phyloP scores from a whole-genome alignment of 2,797 vertebrate species.

The Megaceryle alcyon region DNA sequence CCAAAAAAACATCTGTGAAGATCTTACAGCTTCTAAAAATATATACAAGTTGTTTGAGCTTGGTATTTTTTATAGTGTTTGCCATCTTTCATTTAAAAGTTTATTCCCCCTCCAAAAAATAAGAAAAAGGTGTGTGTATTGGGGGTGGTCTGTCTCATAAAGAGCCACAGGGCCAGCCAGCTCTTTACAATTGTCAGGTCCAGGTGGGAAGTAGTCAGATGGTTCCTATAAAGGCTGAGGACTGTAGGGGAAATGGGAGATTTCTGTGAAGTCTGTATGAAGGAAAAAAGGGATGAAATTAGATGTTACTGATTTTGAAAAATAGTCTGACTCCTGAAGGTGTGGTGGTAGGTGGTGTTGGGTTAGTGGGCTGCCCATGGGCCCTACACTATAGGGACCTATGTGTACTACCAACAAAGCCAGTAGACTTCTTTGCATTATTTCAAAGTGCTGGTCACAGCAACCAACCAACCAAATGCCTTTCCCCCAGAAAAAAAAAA shows the following conservation, averaged over 20 bases:
- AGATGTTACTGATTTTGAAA: not conserved
- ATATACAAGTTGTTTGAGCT: not conserved
- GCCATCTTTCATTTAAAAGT: not conserved
- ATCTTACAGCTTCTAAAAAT: conserved; percentile 8
- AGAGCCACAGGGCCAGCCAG: conserved; percentile 11
- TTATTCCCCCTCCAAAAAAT: not conserved
- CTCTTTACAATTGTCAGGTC: conserved; percentile 19
- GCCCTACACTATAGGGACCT: not conserved
- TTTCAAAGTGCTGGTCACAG: not conserved
- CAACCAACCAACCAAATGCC: not conserved
- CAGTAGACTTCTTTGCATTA: not conserved
- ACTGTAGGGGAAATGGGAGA: not conserved
- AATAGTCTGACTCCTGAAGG: not conserved
- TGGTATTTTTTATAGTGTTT: not conserved
- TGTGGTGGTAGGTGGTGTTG: not conserved
- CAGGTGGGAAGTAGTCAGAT: conserved; percentile 44
- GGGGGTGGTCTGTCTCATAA: conserved; percentile 25
- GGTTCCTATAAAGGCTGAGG: not conserved
- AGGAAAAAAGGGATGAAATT: not conserved
- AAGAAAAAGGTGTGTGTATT: not conserved
- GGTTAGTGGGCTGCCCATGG: not conserved
- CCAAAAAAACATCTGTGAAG: not conserved
- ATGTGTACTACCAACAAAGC: not conserved
- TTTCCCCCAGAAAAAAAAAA: not conserved
- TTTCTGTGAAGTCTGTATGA: not conserved